A percentile compares a stretch with the other conserved stretches of the same genome.
Evolutionary conservation across 2,113 vertebrate genomes (phyloP).

Genomic region (Microtus pennsylvanicus): DNA sequence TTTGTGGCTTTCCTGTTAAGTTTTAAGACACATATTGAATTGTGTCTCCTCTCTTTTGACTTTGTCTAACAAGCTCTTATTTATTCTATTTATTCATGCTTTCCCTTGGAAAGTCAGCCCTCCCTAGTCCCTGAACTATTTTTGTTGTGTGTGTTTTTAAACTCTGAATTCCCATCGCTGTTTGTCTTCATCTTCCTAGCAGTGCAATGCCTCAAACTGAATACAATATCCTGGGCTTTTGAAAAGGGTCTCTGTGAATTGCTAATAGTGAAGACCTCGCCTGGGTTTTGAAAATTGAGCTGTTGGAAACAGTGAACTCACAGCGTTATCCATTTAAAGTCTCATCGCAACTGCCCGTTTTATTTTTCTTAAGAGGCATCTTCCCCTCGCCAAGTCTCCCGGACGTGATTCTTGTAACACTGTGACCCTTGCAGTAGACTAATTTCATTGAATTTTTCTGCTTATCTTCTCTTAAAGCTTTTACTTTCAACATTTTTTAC

Average conservation of each 20-base stretch:
- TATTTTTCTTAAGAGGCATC: not conserved
- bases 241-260: slow-evolving; percentile 49
- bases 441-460: slow-evolving; percentile 52
- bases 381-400: not conserved
- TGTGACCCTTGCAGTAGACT: not conserved
- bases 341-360: not conserved
- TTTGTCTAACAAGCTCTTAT: slow-evolving; percentile 48
- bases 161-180: slow-evolving; percentile 63
- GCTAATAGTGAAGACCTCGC: slow-evolving; percentile 45
- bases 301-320: slow-evolving; percentile 56
- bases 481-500: not conserved
- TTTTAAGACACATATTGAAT: not conserved
- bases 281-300: slow-evolving; percentile 58
- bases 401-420: not conserved
- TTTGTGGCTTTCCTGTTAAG: not conserved
- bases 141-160: not conserved
- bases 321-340: slow-evolving; percentile 20
- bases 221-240: slow-evolving; percentile 59
- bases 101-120: slow-evolving; percentile 68
- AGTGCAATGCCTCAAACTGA: slow-evolving; percentile 68
- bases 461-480: slow-evolving; percentile 45
- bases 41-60: slow-evolving; percentile 38
- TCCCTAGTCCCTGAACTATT: slow-evolving; percentile 46
- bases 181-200: slow-evolving; percentile 65
- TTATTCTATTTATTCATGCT: slow-evolving; percentile 69